phyloP scores from a whole-genome alignment of 2,888 invertebrate species.

The Halictus quadricinctus region DNA sequence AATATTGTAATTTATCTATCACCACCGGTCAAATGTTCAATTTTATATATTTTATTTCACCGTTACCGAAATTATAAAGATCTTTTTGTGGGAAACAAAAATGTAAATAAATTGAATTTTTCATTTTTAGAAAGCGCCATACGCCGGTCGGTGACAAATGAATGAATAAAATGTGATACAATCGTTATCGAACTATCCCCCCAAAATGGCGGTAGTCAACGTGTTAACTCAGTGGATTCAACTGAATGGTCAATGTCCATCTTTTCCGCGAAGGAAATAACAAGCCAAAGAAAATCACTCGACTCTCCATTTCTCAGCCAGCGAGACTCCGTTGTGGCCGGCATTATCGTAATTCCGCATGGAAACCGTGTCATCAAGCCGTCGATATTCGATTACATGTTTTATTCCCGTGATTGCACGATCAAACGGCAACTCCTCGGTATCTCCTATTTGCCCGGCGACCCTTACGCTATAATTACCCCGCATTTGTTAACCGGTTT shows the following conservation, averaged over 20 bases:
- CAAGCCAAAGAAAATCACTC: neutral
- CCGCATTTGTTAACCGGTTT: constrained; percentile 29
- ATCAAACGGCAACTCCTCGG: neutral
- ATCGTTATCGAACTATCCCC: too few species aligned
- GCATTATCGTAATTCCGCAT: neutral
- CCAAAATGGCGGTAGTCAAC: neutral
- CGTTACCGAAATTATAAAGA: neutral
- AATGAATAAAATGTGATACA: too few species aligned
- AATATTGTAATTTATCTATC: neutral
- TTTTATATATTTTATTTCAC: neutral
- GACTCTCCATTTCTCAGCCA: neutral
- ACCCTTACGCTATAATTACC: neutral
- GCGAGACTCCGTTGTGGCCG: too few species aligned
- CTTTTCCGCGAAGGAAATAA: neutral
- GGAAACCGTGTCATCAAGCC: neutral
- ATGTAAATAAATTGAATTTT: too few species aligned
- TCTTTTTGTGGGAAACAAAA: neutral
- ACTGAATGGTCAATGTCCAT: neutral
- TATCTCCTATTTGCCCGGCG: neutral
- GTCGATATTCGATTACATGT: neutral
- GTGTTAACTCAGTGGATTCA: neutral
- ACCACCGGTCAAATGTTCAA: neutral
- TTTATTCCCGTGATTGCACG: neutral
- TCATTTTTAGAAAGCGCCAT: too few species aligned
- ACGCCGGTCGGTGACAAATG: too few species aligned